A percentile compares a stretch with the other conserved stretches of the same genome.
Evolutionary conservation across 1,140 invertebrate species (phyloP).

Genomic region (Gyrodactylus bullatarudis): DNA sequence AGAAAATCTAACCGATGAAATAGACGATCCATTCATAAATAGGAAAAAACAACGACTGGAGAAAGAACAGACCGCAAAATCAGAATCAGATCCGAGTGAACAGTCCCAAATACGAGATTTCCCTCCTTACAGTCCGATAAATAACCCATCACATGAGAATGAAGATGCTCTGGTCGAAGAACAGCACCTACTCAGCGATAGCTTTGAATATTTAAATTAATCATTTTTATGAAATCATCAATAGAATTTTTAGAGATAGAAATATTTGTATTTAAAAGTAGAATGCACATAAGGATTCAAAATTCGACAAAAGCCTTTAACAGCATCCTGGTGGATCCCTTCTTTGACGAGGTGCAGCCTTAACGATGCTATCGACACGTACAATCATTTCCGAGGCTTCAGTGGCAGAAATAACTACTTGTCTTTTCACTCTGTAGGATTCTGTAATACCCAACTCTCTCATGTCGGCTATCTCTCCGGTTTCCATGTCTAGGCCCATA

Average conservation of each 20-base stretch:
- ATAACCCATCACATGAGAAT: neutral
- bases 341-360: constrained; percentile 57
- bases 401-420: constrained; percentile 60
- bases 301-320: neutral
- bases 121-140: neutral
- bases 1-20: neutral
- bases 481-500: constrained; percentile 64
- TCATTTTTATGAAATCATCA: neutral
- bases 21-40: no score
- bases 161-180: neutral
- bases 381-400: constrained; percentile 98
- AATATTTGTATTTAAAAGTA: neutral
- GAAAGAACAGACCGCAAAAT: no score
- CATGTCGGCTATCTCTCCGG: constrained; percentile 49
- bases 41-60: no score
- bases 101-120: neutral
- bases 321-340: neutral
- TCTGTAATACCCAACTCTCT: constrained; percentile 60
- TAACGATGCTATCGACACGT: constrained; percentile 82
- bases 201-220: neutral
- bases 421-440: constrained; percentile 73
- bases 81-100: neutral
- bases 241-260: neutral
- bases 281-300: neutral
- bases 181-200: neutral